Percentiles rank a stretch among this genome's conserved stretches.
These are phyloP conservation scores for Gastrophysa polygoni DNA, from an alignment of 2,888 invertebrate genomes.

Conservation along the genomic window DNA sequence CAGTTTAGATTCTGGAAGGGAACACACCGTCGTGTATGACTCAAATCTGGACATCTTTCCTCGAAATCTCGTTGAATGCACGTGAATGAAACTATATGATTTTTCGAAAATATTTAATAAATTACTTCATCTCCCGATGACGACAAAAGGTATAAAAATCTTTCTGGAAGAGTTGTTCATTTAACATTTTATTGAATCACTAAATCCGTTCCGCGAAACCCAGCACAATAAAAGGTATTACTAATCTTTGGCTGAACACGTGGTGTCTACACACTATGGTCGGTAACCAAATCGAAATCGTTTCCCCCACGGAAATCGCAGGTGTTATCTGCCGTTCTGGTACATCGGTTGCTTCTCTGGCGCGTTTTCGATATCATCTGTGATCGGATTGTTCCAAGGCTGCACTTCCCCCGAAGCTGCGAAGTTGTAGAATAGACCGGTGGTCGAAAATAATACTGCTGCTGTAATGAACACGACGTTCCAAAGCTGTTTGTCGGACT, in stretches of 20 bases:
- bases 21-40: too few relatives aligned
- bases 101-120: background rate
- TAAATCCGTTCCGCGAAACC: too few relatives aligned
- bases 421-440: slow-evolving; percentile 31
- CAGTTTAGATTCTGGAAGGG: too few relatives aligned
- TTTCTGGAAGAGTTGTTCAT: background rate
- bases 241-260: too few relatives aligned
- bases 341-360: slow-evolving; percentile 28
- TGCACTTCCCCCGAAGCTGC: slow-evolving; percentile 39
- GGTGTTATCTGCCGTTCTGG: slow-evolving; percentile 22
- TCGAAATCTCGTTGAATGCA: too few relatives aligned
- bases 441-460: slow-evolving; percentile 26
- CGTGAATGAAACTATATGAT: background rate
- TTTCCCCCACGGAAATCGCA: background rate
- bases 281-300: background rate
- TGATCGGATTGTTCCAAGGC: slow-evolving; percentile 36
- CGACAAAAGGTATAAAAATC: background rate
- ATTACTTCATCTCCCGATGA: background rate
- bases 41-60: too few relatives aligned
- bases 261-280: background rate
- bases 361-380: slow-evolving; percentile 12
- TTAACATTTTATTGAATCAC: background rate
- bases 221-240: too few relatives aligned
- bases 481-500: slow-evolving; percentile 35
- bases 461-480: slow-evolving; percentile 34